Evolutionary conservation across 1,140 invertebrate species (phyloP).

Genomic region (Medauroidea extradentata): DNA sequence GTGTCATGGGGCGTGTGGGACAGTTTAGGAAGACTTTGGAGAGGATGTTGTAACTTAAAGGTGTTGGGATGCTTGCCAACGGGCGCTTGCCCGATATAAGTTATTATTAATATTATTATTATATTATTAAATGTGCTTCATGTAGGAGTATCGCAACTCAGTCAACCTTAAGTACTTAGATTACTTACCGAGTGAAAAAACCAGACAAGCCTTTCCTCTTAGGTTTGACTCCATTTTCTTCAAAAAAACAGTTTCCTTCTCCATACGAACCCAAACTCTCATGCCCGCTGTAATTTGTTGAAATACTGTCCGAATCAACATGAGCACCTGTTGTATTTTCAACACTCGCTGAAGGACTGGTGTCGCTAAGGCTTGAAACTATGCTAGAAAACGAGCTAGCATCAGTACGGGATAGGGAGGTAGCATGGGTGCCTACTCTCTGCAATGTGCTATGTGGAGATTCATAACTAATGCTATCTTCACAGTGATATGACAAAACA

Average conservation of each 20-base stretch:
- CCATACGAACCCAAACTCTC: constrained; percentile 21
- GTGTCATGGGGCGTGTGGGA: no score
- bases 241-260: not conserved
- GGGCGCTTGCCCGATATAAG: no score
- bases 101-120: no score
- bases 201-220: constrained; percentile 29
- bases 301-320: constrained; percentile 19
- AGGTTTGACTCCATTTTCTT: constrained; percentile 17
- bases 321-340: constrained; percentile 21
- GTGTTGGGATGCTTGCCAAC: no score
- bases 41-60: no score
- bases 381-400: constrained; percentile 44
- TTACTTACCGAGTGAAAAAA: constrained; percentile 28
- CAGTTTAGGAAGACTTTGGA: no score
- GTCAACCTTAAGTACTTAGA: no score
- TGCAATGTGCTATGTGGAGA: constrained; percentile 21
- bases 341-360: constrained; percentile 25
- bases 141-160: no score
- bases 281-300: constrained; percentile 16
- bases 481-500: constrained; percentile 15
- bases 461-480: constrained; percentile 17
- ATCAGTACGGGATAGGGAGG: constrained; percentile 35
- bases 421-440: constrained; percentile 15
- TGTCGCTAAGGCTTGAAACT: constrained; percentile 31
- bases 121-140: no score